phyloP scores from a whole-genome alignment of 1,140 invertebrate genomes.

The silkworm (Bombyx mori) region ASM3026992v2 NC_085129.1:14687501-14688000 shows the following conservation, averaged over 20 bases:
- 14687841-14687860: constrained; percentile 55
- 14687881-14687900: constrained; percentile 40
- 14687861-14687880: constrained; percentile 56
- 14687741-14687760: constrained; percentile 45
- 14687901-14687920: constrained; percentile 45
- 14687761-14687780: constrained; percentile 48
- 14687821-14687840: constrained; percentile 62
- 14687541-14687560: constrained; percentile 44
- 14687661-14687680: constrained; percentile 50
- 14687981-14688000: no score
- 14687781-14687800: constrained; percentile 31
- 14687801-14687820: constrained; percentile 41
- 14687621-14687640: constrained; percentile 39
- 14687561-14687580: constrained; percentile 44
- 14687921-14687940: background rate
- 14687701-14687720: constrained; percentile 49
- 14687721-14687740: constrained; percentile 45
- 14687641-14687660: constrained; percentile 48
- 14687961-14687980: no score
- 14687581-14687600: constrained; percentile 59
- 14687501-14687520: constrained; percentile 60
- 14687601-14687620: constrained; percentile 37
- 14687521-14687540: constrained; percentile 50
- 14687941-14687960: background rate
- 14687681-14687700: constrained; percentile 47